Evolutionary conservation across 2,113 vertebrate genomes (phyloP).

Genomic region (Mus pahari): DNA sequence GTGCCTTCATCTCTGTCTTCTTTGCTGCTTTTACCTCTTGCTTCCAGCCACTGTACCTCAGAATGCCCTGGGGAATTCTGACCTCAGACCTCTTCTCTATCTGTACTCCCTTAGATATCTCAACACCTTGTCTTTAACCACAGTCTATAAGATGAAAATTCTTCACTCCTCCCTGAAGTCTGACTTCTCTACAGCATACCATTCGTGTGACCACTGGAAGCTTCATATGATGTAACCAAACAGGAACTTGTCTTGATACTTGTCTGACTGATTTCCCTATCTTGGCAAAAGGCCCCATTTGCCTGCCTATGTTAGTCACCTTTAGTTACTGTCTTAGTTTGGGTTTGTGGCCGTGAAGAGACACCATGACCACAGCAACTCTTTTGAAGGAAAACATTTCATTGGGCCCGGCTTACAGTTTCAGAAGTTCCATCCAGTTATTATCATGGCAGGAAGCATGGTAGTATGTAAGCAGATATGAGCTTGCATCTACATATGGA

Average conservation of each 20-base stretch:
- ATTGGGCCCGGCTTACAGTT: neutral
- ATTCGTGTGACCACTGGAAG: no score
- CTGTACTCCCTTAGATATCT: neutral
- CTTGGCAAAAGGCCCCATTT: neutral
- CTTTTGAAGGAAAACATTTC: neutral
- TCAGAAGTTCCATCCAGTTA: neutral
- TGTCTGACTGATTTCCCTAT: neutral
- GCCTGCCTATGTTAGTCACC: neutral
- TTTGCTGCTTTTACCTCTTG: neutral
- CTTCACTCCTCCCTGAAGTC: neutral
- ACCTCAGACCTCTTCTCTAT: neutral
- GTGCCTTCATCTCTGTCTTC: neutral
- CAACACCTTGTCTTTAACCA: neutral
- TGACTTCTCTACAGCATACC: neutral
- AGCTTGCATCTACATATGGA: neutral
- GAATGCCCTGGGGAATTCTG: neutral
- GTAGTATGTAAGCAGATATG: neutral
- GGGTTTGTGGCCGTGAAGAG: neutral
- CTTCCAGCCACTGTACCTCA: neutral
- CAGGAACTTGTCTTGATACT: neutral
- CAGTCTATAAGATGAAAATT: neutral
- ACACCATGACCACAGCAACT: neutral
- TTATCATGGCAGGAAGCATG: neutral
- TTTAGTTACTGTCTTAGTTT: neutral
- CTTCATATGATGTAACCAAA: neutral